Evolutionary conservation across 2,888 invertebrate genomes (phyloP), one percentile per base, ranked within the genome.

Genomic region (Xanthorhoe designata): DNA sequence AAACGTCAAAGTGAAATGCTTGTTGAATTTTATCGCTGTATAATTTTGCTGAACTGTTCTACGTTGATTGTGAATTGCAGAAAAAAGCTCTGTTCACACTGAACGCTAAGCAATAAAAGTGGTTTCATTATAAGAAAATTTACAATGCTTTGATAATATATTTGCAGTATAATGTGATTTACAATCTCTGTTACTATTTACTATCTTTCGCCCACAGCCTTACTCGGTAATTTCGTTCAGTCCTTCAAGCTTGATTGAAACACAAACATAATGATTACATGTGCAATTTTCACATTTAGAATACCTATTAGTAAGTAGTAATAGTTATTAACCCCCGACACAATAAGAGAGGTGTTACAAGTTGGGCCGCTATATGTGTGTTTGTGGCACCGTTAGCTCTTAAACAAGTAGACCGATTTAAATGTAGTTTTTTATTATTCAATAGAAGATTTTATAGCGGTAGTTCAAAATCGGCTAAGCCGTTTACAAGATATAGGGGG

Each of bases 1-100:
- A 51, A 59, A 57, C 56, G 52, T 32, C 47, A 58, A 66, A 58
- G 53, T 80, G 74, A 74, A 82, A 74, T 69, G 74, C 75, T 78
- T 78, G 75, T 81, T 75, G 68, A 76, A 74, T 77, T 81, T 81
- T 82, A 85, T 81, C 77, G 77, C 15, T 1, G 29, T 50, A 10
- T 24, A 52, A 60, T 60, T 60, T 17, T 42, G 35, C 54, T 54
- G 10, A 56, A 61, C 54, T 29, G 52, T 18, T 62, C 55, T 42
- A 17, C 24, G 56, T 50, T 19, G 18, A 49, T 54, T 53, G 45
- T 32, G 45, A 61, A n/a, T 54, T 47, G n/a, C 13, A 29, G 47
- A 32, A 49, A 51, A 49, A n/a, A 32, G 15, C 15, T 8, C 13
- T 47, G 17, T 47, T 15, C 47, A 47, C 15, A 47, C 17, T 17